Percentiles rank a stretch among this genome's conserved stretches.
These are phyloP conservation scores for Frankliniella fusca DNA, from an alignment of 2,888 invertebrate species.

Conservation along the genomic window DNA sequence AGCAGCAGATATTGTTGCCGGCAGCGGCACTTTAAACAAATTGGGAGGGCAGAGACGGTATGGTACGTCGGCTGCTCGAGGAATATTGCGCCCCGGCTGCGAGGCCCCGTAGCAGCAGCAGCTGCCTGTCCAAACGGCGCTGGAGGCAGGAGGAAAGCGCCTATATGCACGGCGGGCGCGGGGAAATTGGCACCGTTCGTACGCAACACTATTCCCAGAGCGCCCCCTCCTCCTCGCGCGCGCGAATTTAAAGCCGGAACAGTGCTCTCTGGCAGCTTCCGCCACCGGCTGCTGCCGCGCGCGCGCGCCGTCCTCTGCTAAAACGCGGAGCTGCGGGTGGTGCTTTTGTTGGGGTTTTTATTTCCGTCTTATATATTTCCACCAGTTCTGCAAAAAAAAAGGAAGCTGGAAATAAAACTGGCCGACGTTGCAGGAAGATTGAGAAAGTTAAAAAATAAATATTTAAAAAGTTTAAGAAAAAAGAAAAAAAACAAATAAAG, in stretches of 20 bases:
- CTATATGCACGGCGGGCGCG: not conserved
- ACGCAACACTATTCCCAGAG: not conserved
- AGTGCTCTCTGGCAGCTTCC: not conserved
- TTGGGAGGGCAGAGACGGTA: slow-evolving; percentile 6
- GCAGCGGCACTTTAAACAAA: slow-evolving; percentile 20
- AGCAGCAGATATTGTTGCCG: slow-evolving; percentile 4
- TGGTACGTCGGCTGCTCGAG: not conserved
- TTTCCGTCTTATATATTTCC: not conserved
- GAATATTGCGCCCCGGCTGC: slow-evolving; percentile 7
- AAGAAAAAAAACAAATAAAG: no score
- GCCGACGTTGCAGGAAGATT: no score
- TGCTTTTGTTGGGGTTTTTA: not conserved
- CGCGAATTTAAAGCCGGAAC: not conserved
- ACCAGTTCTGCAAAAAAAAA: no score
- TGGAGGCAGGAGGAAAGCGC: not conserved
- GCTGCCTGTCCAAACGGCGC: not conserved
- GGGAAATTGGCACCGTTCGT: not conserved
- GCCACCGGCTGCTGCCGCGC: not conserved
- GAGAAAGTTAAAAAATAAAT: no score
- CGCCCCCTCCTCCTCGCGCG: not conserved
- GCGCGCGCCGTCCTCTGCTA: not conserved
- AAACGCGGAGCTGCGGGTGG: not conserved
- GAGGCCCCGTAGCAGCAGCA: not conserved
- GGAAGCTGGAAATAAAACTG: not conserved
- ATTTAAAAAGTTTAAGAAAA: no score